phyloP scores from a whole-genome alignment of 2,113 vertebrate genomes.

The Syngnathus floridae region DNA sequence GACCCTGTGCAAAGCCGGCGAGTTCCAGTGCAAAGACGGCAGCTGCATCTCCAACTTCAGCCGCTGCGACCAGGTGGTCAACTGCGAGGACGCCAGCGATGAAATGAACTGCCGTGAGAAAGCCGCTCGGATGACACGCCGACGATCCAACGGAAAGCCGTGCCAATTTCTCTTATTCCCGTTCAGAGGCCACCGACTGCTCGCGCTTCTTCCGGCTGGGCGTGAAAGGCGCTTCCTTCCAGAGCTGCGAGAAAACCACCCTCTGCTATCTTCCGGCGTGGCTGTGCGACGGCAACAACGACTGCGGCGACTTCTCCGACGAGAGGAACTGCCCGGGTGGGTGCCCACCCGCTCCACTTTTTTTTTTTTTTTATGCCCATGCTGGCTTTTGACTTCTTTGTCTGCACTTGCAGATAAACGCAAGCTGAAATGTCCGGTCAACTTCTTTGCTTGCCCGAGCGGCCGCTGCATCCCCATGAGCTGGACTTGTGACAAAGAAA shows the following conservation, averaged over 20 bases:
- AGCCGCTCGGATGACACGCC: constrained; percentile 34
- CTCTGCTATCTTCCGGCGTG: constrained; percentile 86
- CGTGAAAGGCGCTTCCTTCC: constrained; percentile 83
- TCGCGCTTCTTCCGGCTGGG: constrained; percentile 94
- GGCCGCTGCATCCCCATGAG: constrained; percentile 94
- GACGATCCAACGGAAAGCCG: not conserved
- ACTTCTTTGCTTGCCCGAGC: constrained; percentile 86
- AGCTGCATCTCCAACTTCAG: constrained; percentile 87
- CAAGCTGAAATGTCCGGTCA: constrained; percentile 50
- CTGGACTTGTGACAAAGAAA: constrained; percentile 94
- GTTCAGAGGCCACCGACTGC: constrained; percentile 83
- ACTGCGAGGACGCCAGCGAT: constrained; percentile 88
- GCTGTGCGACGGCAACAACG: constrained; percentile 88
- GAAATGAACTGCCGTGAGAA: constrained; percentile 92
- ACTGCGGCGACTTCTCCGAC: constrained; percentile 91
- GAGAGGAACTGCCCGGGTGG: constrained; percentile 90
- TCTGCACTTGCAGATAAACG: constrained; percentile 40
- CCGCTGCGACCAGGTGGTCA: constrained; percentile 89
- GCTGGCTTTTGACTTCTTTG: not conserved
- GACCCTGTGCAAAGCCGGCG: constrained; percentile 76
- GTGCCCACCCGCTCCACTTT: not conserved
- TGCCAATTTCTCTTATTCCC: not conserved
- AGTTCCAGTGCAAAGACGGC: constrained; percentile 87
- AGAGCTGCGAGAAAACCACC: constrained; percentile 87
- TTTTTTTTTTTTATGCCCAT: too few relatives aligned